Conservation (phyloP, 2,113 vertebrate species). For the Ailurus styani region DNA sequence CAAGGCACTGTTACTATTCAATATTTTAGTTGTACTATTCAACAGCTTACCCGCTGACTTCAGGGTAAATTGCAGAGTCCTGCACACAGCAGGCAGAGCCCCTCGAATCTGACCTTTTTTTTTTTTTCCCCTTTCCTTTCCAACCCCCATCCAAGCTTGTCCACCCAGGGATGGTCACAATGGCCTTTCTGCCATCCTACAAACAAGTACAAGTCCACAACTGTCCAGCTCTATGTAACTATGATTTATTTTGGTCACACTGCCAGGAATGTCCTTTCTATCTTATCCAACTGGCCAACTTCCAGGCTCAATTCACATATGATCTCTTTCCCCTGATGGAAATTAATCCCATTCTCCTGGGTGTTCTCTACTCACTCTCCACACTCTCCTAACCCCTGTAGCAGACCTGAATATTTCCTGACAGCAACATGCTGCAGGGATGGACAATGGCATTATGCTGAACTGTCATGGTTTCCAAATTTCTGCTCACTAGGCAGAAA, state of each 20-base stretch:
- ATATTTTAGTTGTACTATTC: background rate
- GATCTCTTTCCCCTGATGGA: background rate
- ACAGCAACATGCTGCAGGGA: background rate
- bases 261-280: background rate
- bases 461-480: background rate
- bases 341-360: background rate
- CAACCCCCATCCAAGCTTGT: background rate
- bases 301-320: background rate
- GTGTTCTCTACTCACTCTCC: background rate
- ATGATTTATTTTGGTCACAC: background rate
- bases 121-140: background rate
- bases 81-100: background rate
- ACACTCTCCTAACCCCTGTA: background rate
- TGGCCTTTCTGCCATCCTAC: background rate
- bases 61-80: background rate
- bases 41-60: background rate
- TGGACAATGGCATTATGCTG: background rate
- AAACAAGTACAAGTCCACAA: background rate
- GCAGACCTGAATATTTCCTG: background rate
- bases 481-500: background rate
- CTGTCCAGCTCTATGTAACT: background rate
- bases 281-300: background rate
- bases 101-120: background rate
- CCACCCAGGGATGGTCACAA: background rate
- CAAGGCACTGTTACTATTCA: background rate